Conservation (phyloP, 2,888 invertebrate genomes). For the Leucozona laternaria region DNA sequence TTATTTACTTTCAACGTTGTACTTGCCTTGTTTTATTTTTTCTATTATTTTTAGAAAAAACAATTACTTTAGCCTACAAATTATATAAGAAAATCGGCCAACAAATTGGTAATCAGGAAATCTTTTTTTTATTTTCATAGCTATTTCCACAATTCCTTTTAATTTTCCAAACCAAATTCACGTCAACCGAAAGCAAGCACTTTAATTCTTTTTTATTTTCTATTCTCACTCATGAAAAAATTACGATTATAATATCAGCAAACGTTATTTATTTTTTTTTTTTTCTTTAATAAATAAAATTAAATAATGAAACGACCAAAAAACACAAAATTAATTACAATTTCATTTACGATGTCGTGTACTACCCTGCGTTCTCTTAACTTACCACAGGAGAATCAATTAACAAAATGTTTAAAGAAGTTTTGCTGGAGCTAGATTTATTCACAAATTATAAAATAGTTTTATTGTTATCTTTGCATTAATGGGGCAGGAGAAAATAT, state of each 20-base stretch:
- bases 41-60: not conserved
- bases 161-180: not conserved
- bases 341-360: conserved; percentile 20
- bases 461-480: conserved; percentile 39
- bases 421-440: conserved; percentile 28
- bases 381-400: conserved; percentile 57
- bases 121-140: not conserved
- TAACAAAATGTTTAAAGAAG: conserved; percentile 30
- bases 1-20: not conserved
- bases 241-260: not conserved
- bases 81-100: no score
- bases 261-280: not conserved
- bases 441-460: conserved; percentile 47
- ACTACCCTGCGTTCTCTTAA: conserved; percentile 41
- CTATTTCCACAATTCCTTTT: not conserved
- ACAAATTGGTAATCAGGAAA: not conserved
- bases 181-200: not conserved
- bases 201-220: not conserved
- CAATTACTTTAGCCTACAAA: not conserved
- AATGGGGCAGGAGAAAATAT: conserved; percentile 11
- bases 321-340: not conserved
- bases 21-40: not conserved
- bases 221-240: conserved; percentile 5
- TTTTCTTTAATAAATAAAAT: conserved; percentile 2
- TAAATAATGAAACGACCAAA: not conserved